phyloP scores from a whole-genome alignment of 2,888 invertebrate species.

The Euclidia mi region DNA sequence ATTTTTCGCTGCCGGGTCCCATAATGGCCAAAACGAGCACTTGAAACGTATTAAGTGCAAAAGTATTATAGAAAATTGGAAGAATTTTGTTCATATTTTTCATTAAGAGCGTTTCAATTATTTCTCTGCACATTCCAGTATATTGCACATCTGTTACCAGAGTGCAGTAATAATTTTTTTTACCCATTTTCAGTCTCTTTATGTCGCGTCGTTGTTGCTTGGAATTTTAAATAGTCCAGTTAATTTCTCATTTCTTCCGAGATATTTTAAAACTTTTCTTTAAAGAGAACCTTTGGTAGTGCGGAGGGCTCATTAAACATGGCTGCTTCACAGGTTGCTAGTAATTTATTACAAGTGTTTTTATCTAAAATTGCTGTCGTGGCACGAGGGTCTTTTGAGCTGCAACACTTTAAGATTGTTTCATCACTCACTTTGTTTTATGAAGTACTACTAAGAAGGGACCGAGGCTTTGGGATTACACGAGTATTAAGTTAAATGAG shows the following conservation, averaged over 20 bases:
- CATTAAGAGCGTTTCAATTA: no score
- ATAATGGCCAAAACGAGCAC: no score
- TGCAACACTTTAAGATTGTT: background rate
- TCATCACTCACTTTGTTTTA: no score
- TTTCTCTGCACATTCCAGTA: constrained; percentile 22
- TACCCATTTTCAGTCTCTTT: constrained; percentile 52
- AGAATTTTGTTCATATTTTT: no score
- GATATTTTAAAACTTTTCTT: constrained; percentile 60
- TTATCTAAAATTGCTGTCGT: constrained; percentile 7
- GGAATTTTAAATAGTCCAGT: constrained; percentile 67
- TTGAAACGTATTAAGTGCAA: background rate
- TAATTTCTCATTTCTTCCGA: constrained; percentile 64
- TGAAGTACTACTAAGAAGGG: no score
- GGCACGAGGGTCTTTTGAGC: background rate
- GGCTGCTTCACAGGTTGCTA: constrained; percentile 11
- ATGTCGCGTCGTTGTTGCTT: constrained; percentile 49
- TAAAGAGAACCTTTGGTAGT: constrained; percentile 41
- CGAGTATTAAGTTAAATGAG: no score
- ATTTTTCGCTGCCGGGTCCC: no score
- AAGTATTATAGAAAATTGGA: no score
- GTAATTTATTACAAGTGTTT: constrained; percentile 20
- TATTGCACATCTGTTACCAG: constrained; percentile 4
- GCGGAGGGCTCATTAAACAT: constrained; percentile 43
- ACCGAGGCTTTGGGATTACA: no score
- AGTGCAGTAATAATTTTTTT: constrained; percentile 52